Base-by-base conservation (phyloP, 1,140 invertebrate species). In the Meloidogyne hapla region DNA sequence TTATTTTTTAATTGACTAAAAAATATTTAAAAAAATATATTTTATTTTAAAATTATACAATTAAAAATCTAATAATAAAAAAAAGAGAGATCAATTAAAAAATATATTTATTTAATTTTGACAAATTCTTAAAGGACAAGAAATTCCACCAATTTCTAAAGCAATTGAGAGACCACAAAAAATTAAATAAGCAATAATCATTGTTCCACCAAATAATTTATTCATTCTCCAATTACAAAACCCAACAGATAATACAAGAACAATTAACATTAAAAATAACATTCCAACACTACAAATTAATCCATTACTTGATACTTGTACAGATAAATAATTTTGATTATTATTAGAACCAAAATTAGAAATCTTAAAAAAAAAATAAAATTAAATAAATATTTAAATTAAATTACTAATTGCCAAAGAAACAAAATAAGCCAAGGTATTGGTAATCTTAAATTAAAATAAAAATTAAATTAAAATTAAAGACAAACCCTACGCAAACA, bases 211-310 rank as follows among this genome's bases (percentile, higher is more conserved):
- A 77, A 98, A 91, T 64, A 93, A 91, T 88, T 92, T 94, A 90
- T 95, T 96, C 94, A 98, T 96, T 88, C 92, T 92, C 95, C 95
- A 98, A 87, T 92, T 92, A 90, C 94, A 96, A 88, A 92, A 92
- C 84, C 94, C 94, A 88, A 98, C 98, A 88, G 93, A 93, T 85
- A 94, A 86, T 84, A 98, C 94, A 81, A 98, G 94, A 88, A 96
- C 94, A 70, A 96, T 85, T 71, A 98, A 91, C 95, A 98, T 98
- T 88, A 88, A 74, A 90, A 98, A 97, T 45, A 98, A 91, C 83
- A 97, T 93, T 81, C 94, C 91, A 87, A 98, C 95, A 86, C 94
- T 96, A 91, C 95, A 98, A 74, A 94, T 92, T 92, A 98, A 95
- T 78, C 95, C 95, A 76, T 92, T 92, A 56, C 48, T 95, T 90